These are phyloP conservation scores for Enteromius trimaculatus DNA, from an alignment of 2,797 vertebrate genomes.

Conservation along the genomic window DNA sequence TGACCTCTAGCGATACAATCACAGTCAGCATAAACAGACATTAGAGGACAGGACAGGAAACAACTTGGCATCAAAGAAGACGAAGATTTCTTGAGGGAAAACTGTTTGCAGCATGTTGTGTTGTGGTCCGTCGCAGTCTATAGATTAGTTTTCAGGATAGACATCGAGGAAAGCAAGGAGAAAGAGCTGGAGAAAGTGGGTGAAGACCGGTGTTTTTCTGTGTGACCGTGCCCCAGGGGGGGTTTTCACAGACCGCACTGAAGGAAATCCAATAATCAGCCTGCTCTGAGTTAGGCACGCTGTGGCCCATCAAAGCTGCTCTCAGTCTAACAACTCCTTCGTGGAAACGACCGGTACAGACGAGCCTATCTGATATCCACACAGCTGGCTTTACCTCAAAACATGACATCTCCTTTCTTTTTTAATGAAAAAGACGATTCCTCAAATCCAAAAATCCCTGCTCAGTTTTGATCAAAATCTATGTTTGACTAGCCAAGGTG, in stretches of 20 bases:
- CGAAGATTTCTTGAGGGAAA: not conserved
- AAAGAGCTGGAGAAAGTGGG: not conserved
- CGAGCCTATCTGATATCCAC: slow-evolving; percentile 22
- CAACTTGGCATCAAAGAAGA: not conserved
- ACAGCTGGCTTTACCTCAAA: slow-evolving; percentile 33
- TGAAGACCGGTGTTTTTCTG: slow-evolving; percentile 21
- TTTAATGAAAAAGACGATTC: slow-evolving; percentile 10
- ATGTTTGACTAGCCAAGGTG: slow-evolving; percentile 14
- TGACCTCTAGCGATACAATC: not conserved
- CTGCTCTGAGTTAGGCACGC: slow-evolving; percentile 24
- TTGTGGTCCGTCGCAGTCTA: not conserved
- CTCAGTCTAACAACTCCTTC: slow-evolving; percentile 29
- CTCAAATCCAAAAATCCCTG: slow-evolving; percentile 10
- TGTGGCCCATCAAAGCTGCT: slow-evolving; percentile 26
- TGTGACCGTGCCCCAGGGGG: slow-evolving; percentile 6
- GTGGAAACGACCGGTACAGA: slow-evolving; percentile 7
- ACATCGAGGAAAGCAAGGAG: slow-evolving; percentile 11
- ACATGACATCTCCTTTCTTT: not conserved
- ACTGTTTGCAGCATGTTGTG: slow-evolving; percentile 22
- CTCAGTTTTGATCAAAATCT: slow-evolving; percentile 28
- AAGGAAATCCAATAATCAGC: slow-evolving; percentile 52
- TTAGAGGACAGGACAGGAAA: not conserved
- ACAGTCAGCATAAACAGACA: not conserved
- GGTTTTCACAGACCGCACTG: slow-evolving; percentile 30
- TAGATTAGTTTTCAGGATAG: slow-evolving; percentile 33